phyloP scores from a whole-genome alignment of 2,888 invertebrate genomes.

The Lamellibrachia columna region DNA sequence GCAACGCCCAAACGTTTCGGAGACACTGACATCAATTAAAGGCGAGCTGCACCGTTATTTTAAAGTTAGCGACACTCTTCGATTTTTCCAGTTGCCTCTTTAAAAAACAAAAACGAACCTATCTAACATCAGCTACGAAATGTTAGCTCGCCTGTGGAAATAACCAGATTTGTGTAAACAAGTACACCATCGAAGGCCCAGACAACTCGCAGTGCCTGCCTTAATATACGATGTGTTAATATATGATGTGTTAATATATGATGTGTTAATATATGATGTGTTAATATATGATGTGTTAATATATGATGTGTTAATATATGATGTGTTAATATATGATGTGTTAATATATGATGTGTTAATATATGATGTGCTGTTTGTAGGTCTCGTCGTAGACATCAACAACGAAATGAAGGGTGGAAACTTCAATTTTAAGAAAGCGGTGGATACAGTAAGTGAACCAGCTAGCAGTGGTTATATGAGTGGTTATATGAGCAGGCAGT shows the following conservation, averaged over 20 bases:
- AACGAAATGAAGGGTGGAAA: not conserved
- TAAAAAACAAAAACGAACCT: no score
- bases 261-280: not conserved
- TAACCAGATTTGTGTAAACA: no score
- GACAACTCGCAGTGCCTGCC: no score
- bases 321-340: not conserved
- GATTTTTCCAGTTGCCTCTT: not conserved
- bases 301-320: not conserved
- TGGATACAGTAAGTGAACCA: not conserved
- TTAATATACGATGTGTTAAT: not conserved
- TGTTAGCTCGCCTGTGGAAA: no score
- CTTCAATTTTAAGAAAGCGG: not conserved
- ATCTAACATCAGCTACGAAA: no score
- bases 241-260: not conserved
- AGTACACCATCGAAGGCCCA: no score
- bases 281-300: not conserved
- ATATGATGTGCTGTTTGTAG: not conserved
- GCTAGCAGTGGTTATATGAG: not conserved
- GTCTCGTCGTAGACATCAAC: not conserved
- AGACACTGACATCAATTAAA: not conserved
- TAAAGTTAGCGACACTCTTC: not conserved
- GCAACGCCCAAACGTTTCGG: not conserved
- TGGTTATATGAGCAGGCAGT: not conserved
- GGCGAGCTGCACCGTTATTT: not conserved
- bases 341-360: not conserved